phyloP scores from a whole-genome alignment of 2,113 vertebrate species.

The Festucalex cinctus region DNA sequence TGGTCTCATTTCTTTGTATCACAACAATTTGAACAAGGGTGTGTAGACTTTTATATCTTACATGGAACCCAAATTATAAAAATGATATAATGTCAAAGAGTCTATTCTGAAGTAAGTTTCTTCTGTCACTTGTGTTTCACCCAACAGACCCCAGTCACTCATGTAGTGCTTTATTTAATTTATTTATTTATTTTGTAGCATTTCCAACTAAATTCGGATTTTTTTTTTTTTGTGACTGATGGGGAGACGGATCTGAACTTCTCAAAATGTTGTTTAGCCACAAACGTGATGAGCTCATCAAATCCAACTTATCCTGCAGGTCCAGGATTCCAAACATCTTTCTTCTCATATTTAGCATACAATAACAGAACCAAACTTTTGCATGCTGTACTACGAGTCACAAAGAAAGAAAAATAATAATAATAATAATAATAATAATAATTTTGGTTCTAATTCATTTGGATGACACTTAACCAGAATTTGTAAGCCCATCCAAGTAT shows the following conservation, averaged over 20 bases:
- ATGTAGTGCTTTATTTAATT: not conserved
- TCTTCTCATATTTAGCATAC: not conserved
- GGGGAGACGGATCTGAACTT: not conserved
- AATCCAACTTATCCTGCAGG: conserved; percentile 7
- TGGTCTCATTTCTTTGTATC: not conserved
- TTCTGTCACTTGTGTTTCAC: too few species aligned
- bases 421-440: not conserved
- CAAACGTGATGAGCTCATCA: not conserved
- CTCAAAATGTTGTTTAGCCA: not conserved
- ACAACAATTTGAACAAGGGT: not conserved
- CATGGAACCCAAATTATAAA: too few species aligned
- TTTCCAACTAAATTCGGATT: not conserved
- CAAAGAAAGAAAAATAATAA: not conserved
- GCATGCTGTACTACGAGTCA: not conserved
- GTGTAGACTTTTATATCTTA: too few species aligned
- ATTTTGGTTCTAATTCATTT: not conserved
- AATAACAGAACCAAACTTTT: not conserved
- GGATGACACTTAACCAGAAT: not conserved
- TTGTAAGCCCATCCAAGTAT: not conserved
- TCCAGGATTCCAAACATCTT: not conserved
- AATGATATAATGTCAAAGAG: too few species aligned
- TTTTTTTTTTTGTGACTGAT: not conserved
- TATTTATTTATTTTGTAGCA: too few species aligned
- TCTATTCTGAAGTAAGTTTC: too few species aligned
- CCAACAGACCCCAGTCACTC: too few species aligned